A percentile compares a stretch with the other conserved stretches of the same genome.
phyloP scores from a whole-genome alignment of 2,888 invertebrate genomes.

The Yponomeuta evonymella region DNA sequence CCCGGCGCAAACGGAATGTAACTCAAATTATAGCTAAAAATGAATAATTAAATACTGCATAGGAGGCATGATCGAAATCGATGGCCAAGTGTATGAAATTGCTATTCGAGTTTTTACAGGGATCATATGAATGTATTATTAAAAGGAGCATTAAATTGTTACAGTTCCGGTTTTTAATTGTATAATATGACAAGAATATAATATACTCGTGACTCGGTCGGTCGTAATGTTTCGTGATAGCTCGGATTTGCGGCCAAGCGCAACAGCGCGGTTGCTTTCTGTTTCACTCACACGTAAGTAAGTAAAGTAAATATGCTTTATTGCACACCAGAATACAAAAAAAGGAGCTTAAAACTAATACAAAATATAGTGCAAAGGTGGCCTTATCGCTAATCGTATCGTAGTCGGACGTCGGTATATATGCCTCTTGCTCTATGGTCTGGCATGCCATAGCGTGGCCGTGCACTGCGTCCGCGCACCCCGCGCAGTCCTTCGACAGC shows the following conservation, averaged over 20 bases:
- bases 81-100: conserved; percentile 17
- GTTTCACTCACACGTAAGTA: background rate
- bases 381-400: no score
- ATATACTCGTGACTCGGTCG: no score
- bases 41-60: conserved; percentile 17
- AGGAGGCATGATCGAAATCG: conserved; percentile 17
- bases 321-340: background rate
- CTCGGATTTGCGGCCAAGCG: background rate
- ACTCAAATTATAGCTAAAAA: conserved; percentile 18
- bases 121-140: conserved; percentile 5
- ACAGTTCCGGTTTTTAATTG: background rate
- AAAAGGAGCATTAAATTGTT: background rate
- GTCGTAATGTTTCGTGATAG: background rate
- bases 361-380: background rate
- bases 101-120: conserved; percentile 16
- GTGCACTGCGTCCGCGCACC: no score
- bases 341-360: background rate
- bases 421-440: no score
- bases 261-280: background rate
- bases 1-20: conserved; percentile 17
- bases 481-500: background rate
- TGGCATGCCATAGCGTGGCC: no score
- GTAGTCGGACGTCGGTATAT: no score
- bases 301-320: background rate
- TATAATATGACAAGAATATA: background rate